Conservation (phyloP, 2,797 vertebrate species). For the Oryzias dopingdopingensis region DNA sequence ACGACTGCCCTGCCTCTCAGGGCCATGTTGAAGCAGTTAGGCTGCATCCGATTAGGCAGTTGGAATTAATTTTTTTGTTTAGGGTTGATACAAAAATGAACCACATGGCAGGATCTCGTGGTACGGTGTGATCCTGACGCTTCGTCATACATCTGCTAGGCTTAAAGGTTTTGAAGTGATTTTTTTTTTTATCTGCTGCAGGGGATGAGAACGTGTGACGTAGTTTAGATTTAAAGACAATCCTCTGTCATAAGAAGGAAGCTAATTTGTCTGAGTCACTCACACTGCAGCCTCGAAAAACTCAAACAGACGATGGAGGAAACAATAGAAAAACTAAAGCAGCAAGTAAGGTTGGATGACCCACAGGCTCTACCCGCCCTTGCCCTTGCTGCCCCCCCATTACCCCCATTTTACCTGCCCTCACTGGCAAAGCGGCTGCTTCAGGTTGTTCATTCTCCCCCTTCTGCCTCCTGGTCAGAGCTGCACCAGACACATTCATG, state of each 20-base stretch:
- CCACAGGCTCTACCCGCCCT: no score
- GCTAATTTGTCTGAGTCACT: no score
- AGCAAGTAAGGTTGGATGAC: no score
- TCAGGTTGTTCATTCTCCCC: slow-evolving; percentile 55
- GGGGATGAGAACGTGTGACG: slow-evolving; percentile 7
- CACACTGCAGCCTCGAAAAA: no score
- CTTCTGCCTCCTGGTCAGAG: slow-evolving; percentile 46
- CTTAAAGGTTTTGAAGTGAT: no score
- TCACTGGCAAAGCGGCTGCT: no score
- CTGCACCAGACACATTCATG: no score
- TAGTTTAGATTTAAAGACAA: background rate
- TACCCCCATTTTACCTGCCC: no score
- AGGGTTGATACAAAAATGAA: slow-evolving; percentile 68
- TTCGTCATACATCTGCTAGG: slow-evolving; percentile 8
- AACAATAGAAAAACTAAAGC: no score
- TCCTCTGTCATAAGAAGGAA: no score
- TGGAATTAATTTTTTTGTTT: slow-evolving; percentile 74
- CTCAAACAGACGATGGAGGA: no score
- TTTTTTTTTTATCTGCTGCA: background rate
- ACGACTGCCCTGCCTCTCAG: slow-evolving; percentile 56
- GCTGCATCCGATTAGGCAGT: slow-evolving; percentile 77
- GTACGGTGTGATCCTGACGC: slow-evolving; percentile 52
- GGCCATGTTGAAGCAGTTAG: slow-evolving; percentile 73
- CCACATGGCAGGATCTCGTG: slow-evolving; percentile 68
- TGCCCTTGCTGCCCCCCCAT: no score